Percentiles rank a stretch among this genome's conserved stretches.
These are phyloP conservation scores for Odontothrips loti DNA, from an alignment of 2,888 invertebrate species.

Conservation along the genomic window DNA sequence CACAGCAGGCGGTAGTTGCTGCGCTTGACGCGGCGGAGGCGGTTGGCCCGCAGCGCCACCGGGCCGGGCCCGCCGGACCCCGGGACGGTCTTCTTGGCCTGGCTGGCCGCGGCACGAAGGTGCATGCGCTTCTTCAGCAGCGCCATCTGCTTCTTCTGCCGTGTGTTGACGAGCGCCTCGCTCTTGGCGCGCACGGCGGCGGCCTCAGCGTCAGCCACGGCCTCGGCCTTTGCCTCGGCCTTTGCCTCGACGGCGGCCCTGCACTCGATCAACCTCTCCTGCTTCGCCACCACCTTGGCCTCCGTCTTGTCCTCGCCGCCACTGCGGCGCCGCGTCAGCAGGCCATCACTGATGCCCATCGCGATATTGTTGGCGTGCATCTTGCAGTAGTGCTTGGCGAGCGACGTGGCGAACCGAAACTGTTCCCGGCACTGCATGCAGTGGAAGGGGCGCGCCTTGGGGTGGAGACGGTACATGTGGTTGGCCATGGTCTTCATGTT, in stretches of 20 bases:
- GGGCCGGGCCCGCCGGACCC: neutral
- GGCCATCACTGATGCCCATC: neutral
- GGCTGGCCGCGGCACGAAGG: neutral
- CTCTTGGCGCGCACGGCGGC: neutral
- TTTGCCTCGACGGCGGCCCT: neutral
- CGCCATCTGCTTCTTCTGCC: neutral
- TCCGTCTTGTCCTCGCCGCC: neutral
- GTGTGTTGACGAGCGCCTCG: neutral
- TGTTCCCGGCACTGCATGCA: neutral
- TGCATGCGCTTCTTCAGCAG: conserved; percentile 1
- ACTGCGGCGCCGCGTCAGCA: neutral
- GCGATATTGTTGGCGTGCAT: neutral
- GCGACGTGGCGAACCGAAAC: neutral
- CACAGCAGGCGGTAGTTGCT: conserved; percentile 8
- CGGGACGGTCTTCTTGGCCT: neutral
- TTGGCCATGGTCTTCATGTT: neutral
- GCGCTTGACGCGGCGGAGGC: neutral
- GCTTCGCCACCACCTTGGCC: neutral
- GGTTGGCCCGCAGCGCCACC: neutral
- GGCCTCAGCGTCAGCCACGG: neutral
- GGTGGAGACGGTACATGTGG: neutral
- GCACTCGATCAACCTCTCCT: neutral
- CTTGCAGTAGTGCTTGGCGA: neutral
- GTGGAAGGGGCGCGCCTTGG: neutral
- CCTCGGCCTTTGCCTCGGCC: neutral